Base-by-base conservation (phyloP, 2,797 vertebrate genomes). In the Calcarius lapponicus region DNA sequence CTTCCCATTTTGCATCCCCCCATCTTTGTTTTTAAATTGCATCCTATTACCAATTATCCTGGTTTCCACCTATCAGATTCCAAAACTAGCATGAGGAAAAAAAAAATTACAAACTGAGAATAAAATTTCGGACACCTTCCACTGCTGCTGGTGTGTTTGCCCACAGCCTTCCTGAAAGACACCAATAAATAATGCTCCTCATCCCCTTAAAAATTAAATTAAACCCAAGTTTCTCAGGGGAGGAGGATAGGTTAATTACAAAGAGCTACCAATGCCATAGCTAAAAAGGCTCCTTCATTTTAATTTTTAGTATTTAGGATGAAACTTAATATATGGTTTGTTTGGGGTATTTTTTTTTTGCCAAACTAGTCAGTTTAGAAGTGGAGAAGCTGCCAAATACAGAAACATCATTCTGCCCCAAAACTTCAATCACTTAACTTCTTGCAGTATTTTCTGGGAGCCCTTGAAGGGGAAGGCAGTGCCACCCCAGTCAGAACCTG, bases 151-250 rank as follows among this genome's bases (percentile, higher is more conserved):
- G 25, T 84, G 45, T 93, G 67, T 58, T 92, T 93, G 71, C 86
- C 88, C 74, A 88, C 57, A 93, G 80, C 57, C 67, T 94, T 93
- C 71, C 74, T 76, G 50, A 67, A 95, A 81, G 53, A 84, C 62
- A 74, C 78, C 78, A 82, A 74, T 92, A 95, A 93, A 93, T 93
- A 95, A 89, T 93, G 90, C 47, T 94, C 40, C n/a, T 96, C 25
- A 66, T 91, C 65, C 87, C 80, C 89, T 89, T 91, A 94, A 94
- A 97, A 96, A 92, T 96, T 94, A 96, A 96, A 96, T 96, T 90
- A 96, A 97, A 91, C 56, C 43, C 58, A 80, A 13, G 86, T 95
- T 96, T 95, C 95, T 96, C 93, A 60, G 40, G 93, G 89, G 93
- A 96, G 9, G 31, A 91, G 79, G 40, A 17, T 93, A 61, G 93